These are phyloP conservation scores for Ophioninae sp. DNA, from an alignment of 2,888 invertebrate species.

Conservation along the genomic window DNA sequence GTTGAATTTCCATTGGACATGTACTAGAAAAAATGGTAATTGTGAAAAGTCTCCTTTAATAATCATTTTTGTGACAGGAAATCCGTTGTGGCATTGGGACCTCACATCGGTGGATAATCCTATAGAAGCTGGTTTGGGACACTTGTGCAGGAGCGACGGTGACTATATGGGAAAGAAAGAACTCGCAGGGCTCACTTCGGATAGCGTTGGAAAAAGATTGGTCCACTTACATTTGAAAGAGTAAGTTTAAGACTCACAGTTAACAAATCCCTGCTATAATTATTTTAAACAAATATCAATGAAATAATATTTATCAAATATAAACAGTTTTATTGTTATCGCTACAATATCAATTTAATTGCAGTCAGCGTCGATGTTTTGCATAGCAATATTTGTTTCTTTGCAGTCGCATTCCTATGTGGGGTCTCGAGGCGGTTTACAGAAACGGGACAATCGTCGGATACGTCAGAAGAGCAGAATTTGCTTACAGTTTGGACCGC, in stretches of 20 bases:
- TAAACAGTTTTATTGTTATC: slow-evolving; percentile 9
- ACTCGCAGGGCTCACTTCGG: slow-evolving; percentile 85
- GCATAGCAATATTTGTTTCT: slow-evolving; percentile 12
- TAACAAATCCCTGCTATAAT: neutral
- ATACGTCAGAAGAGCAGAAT: slow-evolving; percentile 91
- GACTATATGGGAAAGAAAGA: slow-evolving; percentile 90
- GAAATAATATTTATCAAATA: slow-evolving; percentile 15
- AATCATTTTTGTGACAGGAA: slow-evolving; percentile 82
- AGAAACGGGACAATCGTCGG: slow-evolving; percentile 90
- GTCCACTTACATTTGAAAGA: slow-evolving; percentile 88
- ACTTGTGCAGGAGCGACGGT: slow-evolving; percentile 89
- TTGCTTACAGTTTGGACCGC: slow-evolving; percentile 84
- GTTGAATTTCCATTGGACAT: neutral
- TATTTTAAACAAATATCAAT: neutral
- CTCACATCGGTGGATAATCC: slow-evolving; percentile 92
- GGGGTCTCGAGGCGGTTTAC: slow-evolving; percentile 93
- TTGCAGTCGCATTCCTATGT: slow-evolving; percentile 85
- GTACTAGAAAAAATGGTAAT: slow-evolving; percentile 49
- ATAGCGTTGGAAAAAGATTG: slow-evolving; percentile 88
- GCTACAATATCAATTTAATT: neutral
- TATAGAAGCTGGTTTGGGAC: slow-evolving; percentile 90
- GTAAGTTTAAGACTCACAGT: slow-evolving; percentile 79
- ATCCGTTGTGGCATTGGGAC: slow-evolving; percentile 93
- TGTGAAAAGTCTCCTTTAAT: neutral
- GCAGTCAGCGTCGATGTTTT: slow-evolving; percentile 1